Conservation (phyloP, 2,113 vertebrate species). For the Toxotes jaculatrix region DNA sequence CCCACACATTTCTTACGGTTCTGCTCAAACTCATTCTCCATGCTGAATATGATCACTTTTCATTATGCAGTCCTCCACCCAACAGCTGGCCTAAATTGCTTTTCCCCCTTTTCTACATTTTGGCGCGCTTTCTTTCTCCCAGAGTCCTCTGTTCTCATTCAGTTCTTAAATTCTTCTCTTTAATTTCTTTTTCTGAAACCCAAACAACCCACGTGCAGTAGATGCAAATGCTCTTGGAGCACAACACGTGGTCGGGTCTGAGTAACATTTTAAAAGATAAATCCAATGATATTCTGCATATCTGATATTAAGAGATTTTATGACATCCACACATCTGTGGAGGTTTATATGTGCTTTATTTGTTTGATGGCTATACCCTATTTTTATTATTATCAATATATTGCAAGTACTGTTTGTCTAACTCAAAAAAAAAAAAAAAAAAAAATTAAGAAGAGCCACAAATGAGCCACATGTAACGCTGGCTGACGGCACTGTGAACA, state of each 20-base stretch:
- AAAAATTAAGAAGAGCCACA: not conserved
- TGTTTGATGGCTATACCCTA: not conserved
- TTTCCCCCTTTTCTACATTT: constrained; percentile 52
- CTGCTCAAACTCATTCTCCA: constrained; percentile 64
- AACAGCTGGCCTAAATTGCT: constrained; percentile 70
- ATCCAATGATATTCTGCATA: not conserved
- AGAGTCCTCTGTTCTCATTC: constrained; percentile 27
- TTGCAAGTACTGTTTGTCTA: not conserved
- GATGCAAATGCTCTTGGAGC: not conserved
- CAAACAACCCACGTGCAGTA: not conserved
- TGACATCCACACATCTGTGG: not conserved
- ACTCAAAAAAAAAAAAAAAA: not conserved
- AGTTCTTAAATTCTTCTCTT: constrained; percentile 29
- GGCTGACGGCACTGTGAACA: not conserved
- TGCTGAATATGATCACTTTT: constrained; percentile 74
- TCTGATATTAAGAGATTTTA: not conserved
- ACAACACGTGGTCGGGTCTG: not conserved
- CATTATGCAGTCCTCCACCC: constrained; percentile 68
- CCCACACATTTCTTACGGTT: constrained; percentile 55
- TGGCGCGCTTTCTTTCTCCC: constrained; percentile 30
- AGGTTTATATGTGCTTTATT: not conserved
- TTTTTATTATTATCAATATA: not conserved
- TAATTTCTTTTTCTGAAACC: constrained; percentile 34
- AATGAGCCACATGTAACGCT: not conserved
- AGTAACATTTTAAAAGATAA: not conserved